A percentile compares a stretch with the other conserved stretches of the same genome.
Conservation (phyloP, 2,113 vertebrate species). For the Genyomyrus donnyi region DNA sequence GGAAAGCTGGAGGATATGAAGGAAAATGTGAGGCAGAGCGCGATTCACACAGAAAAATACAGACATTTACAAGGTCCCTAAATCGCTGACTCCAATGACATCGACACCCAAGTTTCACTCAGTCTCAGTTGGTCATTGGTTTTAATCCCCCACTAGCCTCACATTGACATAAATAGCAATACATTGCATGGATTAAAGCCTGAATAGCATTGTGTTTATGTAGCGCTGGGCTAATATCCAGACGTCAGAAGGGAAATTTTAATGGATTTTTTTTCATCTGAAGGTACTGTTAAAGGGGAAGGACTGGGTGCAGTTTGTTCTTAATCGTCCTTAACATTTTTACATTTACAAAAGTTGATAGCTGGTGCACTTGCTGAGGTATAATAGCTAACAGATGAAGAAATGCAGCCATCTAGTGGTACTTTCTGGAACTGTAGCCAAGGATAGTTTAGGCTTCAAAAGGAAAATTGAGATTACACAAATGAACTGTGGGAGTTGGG, state of each 20-base stretch:
- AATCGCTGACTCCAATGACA: neutral
- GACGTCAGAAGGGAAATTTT: neutral
- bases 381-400: neutral
- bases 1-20: neutral
- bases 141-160: neutral
- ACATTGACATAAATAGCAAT: neutral
- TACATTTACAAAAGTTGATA: neutral
- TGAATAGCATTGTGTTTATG: neutral
- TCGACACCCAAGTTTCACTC: neutral
- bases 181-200: neutral
- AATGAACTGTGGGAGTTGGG: neutral
- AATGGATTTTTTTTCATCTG: neutral
- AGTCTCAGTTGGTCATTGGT: neutral
- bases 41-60: neutral
- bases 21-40: neutral
- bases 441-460: neutral
- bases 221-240: neutral
- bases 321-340: neutral
- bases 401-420: conserved; percentile 5
- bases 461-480: neutral
- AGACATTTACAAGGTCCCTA: neutral
- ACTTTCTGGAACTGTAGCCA: neutral
- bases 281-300: neutral
- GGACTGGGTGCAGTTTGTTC: neutral
- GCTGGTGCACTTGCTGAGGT: neutral